Conservation (phyloP, 2,888 invertebrate species). For the Cheilosia grossa region DNA sequence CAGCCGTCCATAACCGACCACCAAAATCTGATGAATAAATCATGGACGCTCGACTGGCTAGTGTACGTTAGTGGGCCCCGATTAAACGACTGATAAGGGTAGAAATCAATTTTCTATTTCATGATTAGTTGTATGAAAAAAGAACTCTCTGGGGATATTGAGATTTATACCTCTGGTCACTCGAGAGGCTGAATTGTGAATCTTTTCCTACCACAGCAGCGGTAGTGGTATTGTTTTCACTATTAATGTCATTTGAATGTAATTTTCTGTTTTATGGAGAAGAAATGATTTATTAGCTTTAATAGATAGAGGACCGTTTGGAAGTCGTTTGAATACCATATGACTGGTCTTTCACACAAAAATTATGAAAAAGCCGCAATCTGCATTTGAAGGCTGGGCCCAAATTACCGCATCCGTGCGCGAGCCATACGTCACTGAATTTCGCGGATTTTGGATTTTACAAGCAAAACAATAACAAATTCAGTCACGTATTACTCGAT, state of each 20-base stretch:
- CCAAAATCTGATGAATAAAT: conserved; percentile 65
- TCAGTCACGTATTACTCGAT: too few relatives aligned
- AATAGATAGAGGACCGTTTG: conserved; percentile 29
- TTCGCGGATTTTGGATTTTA: too few relatives aligned
- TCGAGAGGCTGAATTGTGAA: conserved; percentile 33
- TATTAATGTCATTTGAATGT: conserved; percentile 34
- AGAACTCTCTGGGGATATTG: background rate
- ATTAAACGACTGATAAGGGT: conserved; percentile 63
- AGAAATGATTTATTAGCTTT: conserved; percentile 59
- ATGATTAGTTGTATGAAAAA: background rate
- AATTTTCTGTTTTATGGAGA: conserved; percentile 19
- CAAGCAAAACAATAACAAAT: too few relatives aligned
- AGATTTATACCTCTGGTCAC: conserved; percentile 24
- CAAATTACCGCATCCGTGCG: too few relatives aligned
- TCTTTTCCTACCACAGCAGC: background rate
- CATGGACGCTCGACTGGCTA: conserved; percentile 37
- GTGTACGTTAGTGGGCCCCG: conserved; percentile 28
- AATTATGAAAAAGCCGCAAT: background rate
- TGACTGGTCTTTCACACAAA: conserved; percentile 30
- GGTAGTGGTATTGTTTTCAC: conserved; percentile 37
- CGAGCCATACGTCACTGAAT: too few relatives aligned
- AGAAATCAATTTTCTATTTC: conserved; percentile 45
- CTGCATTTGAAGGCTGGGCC: conserved; percentile 25
- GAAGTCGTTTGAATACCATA: conserved; percentile 30
- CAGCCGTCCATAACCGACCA: background rate